These are phyloP conservation scores for Elephas maximus DNA, from an alignment of 2,113 vertebrate species.

Conservation along the genomic window DNA sequence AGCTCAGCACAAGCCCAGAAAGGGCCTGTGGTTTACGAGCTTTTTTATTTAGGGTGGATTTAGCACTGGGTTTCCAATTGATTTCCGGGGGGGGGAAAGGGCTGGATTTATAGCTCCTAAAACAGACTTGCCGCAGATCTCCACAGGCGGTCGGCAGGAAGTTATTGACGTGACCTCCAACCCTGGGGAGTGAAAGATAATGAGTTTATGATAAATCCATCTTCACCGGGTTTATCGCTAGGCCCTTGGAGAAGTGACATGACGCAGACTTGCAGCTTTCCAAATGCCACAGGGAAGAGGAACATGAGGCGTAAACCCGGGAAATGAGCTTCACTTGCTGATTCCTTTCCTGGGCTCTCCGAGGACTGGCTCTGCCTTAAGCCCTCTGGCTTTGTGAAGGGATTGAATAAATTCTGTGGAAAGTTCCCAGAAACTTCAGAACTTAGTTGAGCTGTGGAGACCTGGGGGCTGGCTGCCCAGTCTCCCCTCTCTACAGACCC, in stretches of 20 bases:
- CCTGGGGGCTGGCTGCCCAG: not conserved
- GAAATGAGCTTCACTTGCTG: not conserved
- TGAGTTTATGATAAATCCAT: constrained; percentile 36
- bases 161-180: constrained; percentile 45
- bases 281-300: not conserved
- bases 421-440: not conserved
- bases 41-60: constrained; percentile 13
- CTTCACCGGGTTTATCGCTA: not conserved
- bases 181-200: not conserved
- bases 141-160: not conserved
- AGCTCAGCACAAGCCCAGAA: not conserved
- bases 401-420: not conserved
- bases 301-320: not conserved
- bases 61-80: constrained; percentile 30
- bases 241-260: not conserved
- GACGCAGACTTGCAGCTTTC: not conserved
- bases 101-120: not conserved
- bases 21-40: constrained; percentile 13
- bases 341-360: not conserved
- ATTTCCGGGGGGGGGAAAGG: constrained; percentile 19
- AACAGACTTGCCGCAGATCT: not conserved
- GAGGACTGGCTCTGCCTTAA: constrained; percentile 16
- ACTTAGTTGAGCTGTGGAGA: not conserved
- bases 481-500: not conserved
- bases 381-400: not conserved